These are phyloP conservation scores for Rhabdornis inornatus DNA, from an alignment of 2,113 vertebrate species.

Conservation along the genomic window DNA sequence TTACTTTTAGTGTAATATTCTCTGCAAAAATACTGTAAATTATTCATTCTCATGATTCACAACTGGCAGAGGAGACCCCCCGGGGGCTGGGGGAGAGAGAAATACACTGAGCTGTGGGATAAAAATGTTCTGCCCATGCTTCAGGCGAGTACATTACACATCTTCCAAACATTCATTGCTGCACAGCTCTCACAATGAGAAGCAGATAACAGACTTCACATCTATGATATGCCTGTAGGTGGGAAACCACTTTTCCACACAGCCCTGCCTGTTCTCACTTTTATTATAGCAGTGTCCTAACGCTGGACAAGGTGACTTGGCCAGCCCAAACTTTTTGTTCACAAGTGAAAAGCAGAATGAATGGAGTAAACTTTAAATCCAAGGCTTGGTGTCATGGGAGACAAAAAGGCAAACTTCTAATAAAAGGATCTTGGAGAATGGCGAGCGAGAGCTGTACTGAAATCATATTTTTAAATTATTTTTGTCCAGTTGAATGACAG, in stretches of 20 bases:
- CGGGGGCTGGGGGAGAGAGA: not conserved
- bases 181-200: not conserved
- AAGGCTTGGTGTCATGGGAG: not conserved
- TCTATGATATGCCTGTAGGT: not conserved
- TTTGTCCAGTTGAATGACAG: slow-evolving; percentile 33
- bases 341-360: not conserved
- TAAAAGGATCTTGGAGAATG: not conserved
- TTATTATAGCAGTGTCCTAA: not conserved
- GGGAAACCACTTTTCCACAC: not conserved
- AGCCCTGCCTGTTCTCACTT: not conserved
- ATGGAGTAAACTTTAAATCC: not conserved
- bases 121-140: not conserved
- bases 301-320: not conserved
- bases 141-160: not conserved
- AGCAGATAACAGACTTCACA: not conserved
- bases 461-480: slow-evolving; percentile 7
- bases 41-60: not conserved
- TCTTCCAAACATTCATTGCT: not conserved
- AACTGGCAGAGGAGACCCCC: rapidly evolving
- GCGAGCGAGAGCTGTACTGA: not conserved
- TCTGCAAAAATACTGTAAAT: not conserved
- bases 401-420: not conserved
- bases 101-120: not conserved
- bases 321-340: not conserved
- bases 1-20: not conserved